Base-by-base conservation (phyloP, 2,113 vertebrate species). In the Aspiorhynchus laticeps region DNA sequence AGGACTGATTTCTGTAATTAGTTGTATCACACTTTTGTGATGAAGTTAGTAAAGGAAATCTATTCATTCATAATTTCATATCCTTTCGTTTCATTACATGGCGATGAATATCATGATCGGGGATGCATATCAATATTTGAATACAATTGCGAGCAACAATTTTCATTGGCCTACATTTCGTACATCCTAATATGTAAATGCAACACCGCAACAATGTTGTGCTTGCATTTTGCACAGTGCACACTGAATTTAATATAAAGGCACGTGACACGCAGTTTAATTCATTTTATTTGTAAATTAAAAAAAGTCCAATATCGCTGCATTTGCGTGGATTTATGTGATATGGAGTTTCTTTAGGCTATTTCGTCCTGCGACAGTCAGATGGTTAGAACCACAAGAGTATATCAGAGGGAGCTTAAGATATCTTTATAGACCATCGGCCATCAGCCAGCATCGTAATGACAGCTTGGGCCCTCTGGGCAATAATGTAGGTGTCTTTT, bases 401-500 rank as follows among this genome's bases (percentile, higher is more conserved):
- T 5, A 36, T 36, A n/a, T 86, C 41, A 86, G 38, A 78, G 76
- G 15, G 10, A 71, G 46, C 24, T 78, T 78, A 65, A 7, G 53
- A 63, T 36, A 43, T 67, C 59, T 51, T 69, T 83, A 83, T 74
- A 24, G 28, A 43, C 74, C 43, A 69, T 48, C 24, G 24, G 28
- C 76, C 7, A 61, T n/a, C 56, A 61, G 56, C 56, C 56, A 53
- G n/a, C 26, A 48, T 86, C 7, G 4, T 17, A 56, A 77, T 63
- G 24, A 76, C 84, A 87, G 76, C 80, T 43, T 74, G 31, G 38
- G 67, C 51, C 78, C 82, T 84, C 53, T 63, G 43, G 46, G 85
- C 73, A 90, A 90, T 90, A 90, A 88, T 78, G 14, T 31, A 88
- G 78, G 89, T 88, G 87, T 87, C 38, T 87, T 85, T 71, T 88